Base-by-base conservation (phyloP, 2,888 invertebrate genomes). In the Yponomeuta sedellus region DNA sequence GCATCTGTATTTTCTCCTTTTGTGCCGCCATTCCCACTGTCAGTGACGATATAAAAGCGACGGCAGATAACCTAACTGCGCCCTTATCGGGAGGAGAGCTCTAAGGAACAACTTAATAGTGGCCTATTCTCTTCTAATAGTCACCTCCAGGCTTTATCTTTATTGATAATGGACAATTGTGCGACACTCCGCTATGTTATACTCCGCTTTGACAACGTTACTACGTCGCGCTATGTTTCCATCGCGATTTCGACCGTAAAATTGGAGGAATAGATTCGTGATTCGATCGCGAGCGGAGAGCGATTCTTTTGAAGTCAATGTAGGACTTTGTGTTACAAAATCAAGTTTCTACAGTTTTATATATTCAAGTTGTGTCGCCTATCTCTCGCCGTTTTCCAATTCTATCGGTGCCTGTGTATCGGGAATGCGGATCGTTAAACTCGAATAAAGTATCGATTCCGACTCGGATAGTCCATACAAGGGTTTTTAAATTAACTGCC, bases 111-210 rank as follows among this genome's bases (percentile, higher is more conserved):
- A 82, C 84, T 85, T 82, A 84, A 86, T 86, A 85, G 76, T 76
- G 75, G 79, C 77, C 76, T 79, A 78, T 80, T 75, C 76, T 39
- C 74, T 75, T 78, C 78, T 81, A 82, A 82, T 80, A 79, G 77
- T 77, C 77, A 80, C 82, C 78, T 80, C 74, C 72, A 69, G 73
- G 71, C 74, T 76, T 83, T 83, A 84, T 83, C 85, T 83, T 72
- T 81, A 81, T 83, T 82, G 82, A 82, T 84, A 83, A 83, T 81
- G 73, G 79, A 75, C 76, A 78, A 83, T 83, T 80, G 81, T 81
- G 77, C 76, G 80, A 78, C 83, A 80, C 80, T 79, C 77, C 71
- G 76, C 77, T 71, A 71, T 73, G 68, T 25, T 19, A 73, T 70
- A 73, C 67, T 52, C 73, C 64, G 22, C 0, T 0, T 67, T 70